A percentile compares a stretch with the other conserved stretches of the same genome.
Conservation (phyloP, 2,888 invertebrate species). For the Caenorhabditis sinica region DNA sequence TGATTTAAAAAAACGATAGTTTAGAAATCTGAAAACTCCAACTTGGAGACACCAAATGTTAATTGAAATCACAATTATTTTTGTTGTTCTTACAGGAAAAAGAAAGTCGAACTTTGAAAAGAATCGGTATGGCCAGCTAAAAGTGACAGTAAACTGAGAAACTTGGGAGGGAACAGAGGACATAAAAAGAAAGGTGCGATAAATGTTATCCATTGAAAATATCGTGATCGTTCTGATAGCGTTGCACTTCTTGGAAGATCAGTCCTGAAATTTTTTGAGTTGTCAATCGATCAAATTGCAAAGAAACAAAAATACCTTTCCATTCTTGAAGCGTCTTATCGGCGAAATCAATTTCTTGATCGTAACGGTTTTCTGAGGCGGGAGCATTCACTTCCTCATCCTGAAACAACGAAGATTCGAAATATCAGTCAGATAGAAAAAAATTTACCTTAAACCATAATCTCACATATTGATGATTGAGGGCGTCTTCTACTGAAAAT, state of each 20-base stretch:
- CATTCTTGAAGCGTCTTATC: slow-evolving; percentile 99
- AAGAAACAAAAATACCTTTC: slow-evolving; percentile 88
- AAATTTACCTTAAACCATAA: slow-evolving; percentile 98
- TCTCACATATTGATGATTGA: slow-evolving; percentile 97
- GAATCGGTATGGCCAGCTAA: slow-evolving; percentile 41
- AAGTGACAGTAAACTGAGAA: slow-evolving; percentile 32
- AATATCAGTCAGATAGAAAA: neutral
- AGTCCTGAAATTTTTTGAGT: too few species aligned
- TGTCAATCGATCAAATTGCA: too few species aligned
- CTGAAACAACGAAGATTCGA: slow-evolving; percentile 28
- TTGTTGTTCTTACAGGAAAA: neutral
- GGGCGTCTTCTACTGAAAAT: slow-evolving; percentile 98
- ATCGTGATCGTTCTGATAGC: slow-evolving; percentile 90
- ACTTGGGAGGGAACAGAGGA: slow-evolving; percentile 6
- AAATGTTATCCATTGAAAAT: slow-evolving; percentile 66
- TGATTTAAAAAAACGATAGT: neutral
- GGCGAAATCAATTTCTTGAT: slow-evolving; percentile 97
- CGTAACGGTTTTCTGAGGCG: slow-evolving; percentile 94
- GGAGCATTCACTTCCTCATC: slow-evolving; percentile 95
- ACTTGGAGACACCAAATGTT: neutral
- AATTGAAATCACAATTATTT: neutral
- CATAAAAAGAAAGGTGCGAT: neutral
- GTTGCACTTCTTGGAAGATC: slow-evolving; percentile 98
- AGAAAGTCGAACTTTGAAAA: too few species aligned
- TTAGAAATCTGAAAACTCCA: neutral